These are phyloP conservation scores for Resseliella maxima DNA, from an alignment of 2,888 invertebrate species.

Conservation along the genomic window DNA sequence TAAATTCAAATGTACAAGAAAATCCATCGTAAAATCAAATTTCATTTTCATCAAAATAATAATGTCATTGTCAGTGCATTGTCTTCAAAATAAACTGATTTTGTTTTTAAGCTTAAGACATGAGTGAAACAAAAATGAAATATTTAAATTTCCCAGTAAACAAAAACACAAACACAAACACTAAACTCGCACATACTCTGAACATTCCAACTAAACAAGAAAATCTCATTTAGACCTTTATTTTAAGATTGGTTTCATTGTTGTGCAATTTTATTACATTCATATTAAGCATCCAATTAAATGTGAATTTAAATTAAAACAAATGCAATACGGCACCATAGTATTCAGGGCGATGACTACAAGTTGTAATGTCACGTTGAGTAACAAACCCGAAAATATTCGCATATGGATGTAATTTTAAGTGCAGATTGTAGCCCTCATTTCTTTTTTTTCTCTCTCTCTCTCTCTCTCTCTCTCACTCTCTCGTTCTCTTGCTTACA, in stretches of 20 bases:
- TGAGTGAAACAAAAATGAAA: too few relatives aligned
- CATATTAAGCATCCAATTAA: slow-evolving; percentile 42
- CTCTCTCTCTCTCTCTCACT: background rate
- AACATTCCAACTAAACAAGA: slow-evolving; percentile 21
- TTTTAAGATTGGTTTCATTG: slow-evolving; percentile 49
- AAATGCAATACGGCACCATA: background rate
- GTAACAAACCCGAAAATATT: slow-evolving; percentile 15
- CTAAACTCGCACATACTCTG: too few relatives aligned
- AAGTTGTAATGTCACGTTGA: slow-evolving; percentile 41
- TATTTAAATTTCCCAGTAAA: too few relatives aligned
- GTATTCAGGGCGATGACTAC: background rate
- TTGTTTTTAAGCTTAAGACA: too few relatives aligned
- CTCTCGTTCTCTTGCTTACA: background rate
- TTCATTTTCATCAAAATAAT: too few relatives aligned
- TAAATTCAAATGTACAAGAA: too few relatives aligned
- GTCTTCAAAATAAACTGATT: too few relatives aligned
- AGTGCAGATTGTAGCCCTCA: slow-evolving; percentile 1
- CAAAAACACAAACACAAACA: too few relatives aligned
- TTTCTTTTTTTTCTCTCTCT: background rate
- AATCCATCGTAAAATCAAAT: too few relatives aligned
- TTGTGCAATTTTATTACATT: slow-evolving; percentile 50
- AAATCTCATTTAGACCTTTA: slow-evolving; percentile 53
- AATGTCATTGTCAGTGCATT: too few relatives aligned
- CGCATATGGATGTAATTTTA: slow-evolving; percentile 46
- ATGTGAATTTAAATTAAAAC: slow-evolving; percentile 42